phyloP scores from a whole-genome alignment of 2,888 invertebrate species.

The Nomada hirtipes region DNA sequence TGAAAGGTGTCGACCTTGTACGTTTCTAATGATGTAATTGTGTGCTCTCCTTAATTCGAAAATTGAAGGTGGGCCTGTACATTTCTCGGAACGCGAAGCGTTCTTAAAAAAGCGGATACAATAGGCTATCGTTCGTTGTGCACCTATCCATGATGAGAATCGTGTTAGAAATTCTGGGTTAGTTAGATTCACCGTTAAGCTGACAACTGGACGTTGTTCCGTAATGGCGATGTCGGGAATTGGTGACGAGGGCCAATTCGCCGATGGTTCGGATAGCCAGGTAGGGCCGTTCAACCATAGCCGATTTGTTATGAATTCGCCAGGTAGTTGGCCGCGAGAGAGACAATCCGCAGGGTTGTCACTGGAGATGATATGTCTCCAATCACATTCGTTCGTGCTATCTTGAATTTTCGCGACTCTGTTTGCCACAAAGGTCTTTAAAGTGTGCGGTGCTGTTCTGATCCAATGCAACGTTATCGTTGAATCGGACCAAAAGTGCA shows the following conservation, averaged over 20 bases:
- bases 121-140: not conserved
- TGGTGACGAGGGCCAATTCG: not conserved
- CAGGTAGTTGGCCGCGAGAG: not conserved
- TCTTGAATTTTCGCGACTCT: not conserved
- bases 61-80: not conserved
- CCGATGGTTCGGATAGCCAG: not conserved
- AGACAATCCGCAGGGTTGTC: not conserved
- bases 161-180: not conserved
- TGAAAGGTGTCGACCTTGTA: not conserved
- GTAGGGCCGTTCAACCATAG: not conserved
- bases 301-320: not conserved
- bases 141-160: not conserved
- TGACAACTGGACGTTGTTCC: not conserved
- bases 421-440: not conserved
- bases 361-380: not conserved
- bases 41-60: not conserved
- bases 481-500: not conserved
- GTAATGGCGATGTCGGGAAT: not conserved
- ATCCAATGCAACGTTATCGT: not conserved
- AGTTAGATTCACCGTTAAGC: not conserved
- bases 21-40: not conserved
- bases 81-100: not conserved
- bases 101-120: not conserved
- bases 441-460: not conserved
- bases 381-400: not conserved